Conservation (phyloP, 2,797 vertebrate species). For the Notamacropus eugenii region DNA sequence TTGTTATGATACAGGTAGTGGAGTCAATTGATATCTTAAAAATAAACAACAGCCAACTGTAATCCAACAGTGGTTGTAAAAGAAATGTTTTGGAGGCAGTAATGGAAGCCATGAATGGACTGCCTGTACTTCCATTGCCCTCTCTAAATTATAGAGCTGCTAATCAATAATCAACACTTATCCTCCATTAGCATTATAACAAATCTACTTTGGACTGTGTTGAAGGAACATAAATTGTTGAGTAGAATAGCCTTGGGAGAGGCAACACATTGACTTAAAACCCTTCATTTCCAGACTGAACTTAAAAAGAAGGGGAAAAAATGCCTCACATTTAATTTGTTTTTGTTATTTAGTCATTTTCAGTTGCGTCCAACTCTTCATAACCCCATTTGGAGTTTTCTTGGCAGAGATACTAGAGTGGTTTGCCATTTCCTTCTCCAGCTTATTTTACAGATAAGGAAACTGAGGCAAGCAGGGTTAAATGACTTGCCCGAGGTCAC, state of each 20-base stretch:
- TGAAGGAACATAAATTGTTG: conserved; percentile 33
- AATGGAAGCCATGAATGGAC: not conserved
- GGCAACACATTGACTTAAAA: conserved; percentile 31
- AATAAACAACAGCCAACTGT: not conserved
- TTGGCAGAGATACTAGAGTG: not conserved
- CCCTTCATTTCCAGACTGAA: conserved; percentile 14
- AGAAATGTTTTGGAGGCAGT: not conserved
- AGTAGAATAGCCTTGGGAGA: conserved; percentile 9
- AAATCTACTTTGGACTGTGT: conserved; percentile 37
- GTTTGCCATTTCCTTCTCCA: not conserved
- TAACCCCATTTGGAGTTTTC: not conserved
- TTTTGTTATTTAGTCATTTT: not conserved
- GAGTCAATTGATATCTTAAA: not conserved
- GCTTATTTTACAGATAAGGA: not conserved
- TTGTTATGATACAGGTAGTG: not conserved
- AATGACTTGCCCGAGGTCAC: not conserved
- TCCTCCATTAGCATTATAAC: conserved; percentile 22
- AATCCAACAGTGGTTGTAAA: not conserved
- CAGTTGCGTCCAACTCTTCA: not conserved
- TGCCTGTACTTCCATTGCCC: not conserved
- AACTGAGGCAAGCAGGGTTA: not conserved
- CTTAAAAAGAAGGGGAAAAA: not conserved
- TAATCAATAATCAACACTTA: conserved; percentile 24
- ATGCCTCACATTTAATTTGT: not conserved
- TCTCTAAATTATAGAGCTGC: conserved; percentile 41